Evolutionary conservation across 2,113 vertebrate species (phyloP).

Genomic region (Saiga tatarica): DNA sequence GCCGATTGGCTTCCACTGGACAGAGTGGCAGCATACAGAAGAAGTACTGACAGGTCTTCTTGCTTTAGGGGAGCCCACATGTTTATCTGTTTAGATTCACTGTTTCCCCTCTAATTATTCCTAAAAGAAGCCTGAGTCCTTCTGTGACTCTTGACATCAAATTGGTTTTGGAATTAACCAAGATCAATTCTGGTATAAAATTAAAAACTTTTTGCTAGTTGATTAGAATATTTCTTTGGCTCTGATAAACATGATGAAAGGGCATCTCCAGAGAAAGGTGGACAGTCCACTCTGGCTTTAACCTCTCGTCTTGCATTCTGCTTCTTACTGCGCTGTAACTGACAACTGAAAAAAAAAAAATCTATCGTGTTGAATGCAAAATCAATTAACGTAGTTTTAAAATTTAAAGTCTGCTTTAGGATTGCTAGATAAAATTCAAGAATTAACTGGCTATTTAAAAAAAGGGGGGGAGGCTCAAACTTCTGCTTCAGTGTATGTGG

Average conservation of each 20-base stretch:
- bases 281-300: neutral
- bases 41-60: neutral
- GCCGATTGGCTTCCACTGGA: neutral
- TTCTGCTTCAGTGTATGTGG: neutral
- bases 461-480: neutral
- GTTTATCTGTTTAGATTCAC: neutral
- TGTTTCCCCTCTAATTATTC: neutral
- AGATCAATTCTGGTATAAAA: neutral
- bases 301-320: neutral
- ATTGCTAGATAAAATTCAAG: constrained; percentile 85
- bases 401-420: constrained; percentile 78
- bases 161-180: neutral
- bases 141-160: neutral
- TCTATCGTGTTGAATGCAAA: neutral
- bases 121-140: neutral
- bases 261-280: neutral
- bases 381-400: constrained; percentile 74
- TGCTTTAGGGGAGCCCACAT: neutral
- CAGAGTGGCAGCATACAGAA: neutral
- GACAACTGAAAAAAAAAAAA: neutral
- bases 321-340: neutral
- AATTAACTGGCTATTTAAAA: constrained; percentile 80
- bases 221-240: neutral
- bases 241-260: constrained; percentile 2
- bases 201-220: neutral